Base-by-base conservation (phyloP, 2,113 vertebrate genomes). In the Megaleporinus macrocephalus region DNA sequence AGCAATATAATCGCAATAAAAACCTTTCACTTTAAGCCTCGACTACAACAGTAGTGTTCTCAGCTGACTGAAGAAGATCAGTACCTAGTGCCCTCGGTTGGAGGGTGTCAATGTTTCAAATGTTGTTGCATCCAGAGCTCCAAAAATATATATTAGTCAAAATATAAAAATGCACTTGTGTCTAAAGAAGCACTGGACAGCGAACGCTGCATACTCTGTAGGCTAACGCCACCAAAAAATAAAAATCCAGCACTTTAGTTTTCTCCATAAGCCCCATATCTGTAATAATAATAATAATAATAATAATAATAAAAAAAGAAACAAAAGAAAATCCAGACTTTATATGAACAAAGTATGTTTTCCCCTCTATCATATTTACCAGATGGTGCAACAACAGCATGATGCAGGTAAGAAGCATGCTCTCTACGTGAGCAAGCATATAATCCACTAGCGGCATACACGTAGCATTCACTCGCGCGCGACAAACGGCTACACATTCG, bases 401-500 rank as follows among this genome's bases (percentile, higher is more conserved):
- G n/a, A 44, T n/a, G 22, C 44, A 44, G 24, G 62, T 22, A 2
- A 65, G 74, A 65, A 47, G n/a, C 44, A 41, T 66, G 15, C 24
- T 26, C 65, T 13, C 9, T 6, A 13, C 24, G 26, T 41, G 51
- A n/a, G 4, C 26, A 6, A 27, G 33, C 51, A 44, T 22, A 65
- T 33, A 65, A 53, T 47, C 49, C 27, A 20, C 41, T 16, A 18
- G 2, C 15, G 2, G 26, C 29, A 7, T 15, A 3, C 16, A 24
- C 3, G 3, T 9, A 44, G 14, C 18, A 62, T 79, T 71, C 44
- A 61, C 30, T 29, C 18, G 79, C 55, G 68, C 15, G 16, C 65
- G 44, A 80, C 16, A 68, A 16, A 63, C 69, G 0, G 73, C 59
- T 66, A 68, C 59, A 80, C n/a, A 33, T 73, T 88, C 61, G 87